Base-by-base conservation (phyloP, 2,888 invertebrate species). In the Phortica magna region DNA sequence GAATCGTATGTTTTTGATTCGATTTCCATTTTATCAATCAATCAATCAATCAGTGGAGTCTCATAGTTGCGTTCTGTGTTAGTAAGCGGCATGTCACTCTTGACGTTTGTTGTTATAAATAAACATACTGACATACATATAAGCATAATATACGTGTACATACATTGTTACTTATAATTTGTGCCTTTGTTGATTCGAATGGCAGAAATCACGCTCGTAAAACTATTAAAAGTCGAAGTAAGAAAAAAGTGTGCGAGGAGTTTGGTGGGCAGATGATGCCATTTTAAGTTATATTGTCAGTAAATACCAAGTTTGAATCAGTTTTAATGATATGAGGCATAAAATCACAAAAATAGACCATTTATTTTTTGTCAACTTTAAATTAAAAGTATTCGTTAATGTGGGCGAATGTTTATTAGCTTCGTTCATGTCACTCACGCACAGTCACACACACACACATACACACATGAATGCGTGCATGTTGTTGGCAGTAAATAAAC, bases 401-500 rank as follows among this genome's bases (percentile, higher is more conserved):
- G 55, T 14, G 31, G 31, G 31, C 31, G 31, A 31, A 31, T 31
- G 31, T 31, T 31, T 1, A 31, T 31, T 1, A 31, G 31, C 31
- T 31, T 31, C 31, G 31, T 31, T 31, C 55, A n/a, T 9, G 55
- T 55, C n/a, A 55, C 55, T 55, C 14, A n/a, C 55, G 7, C 55
- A 14, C 14, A 0, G 14, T 3, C 17, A 55, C 55, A 55, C 10
- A 7, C 17, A 55, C 17, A n/a, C 7, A 14, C 55, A 7, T 55
- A 55, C 17, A n/a, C 7, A 14, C 55, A 7, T 55, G 55, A 0
- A 1, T 22, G 22, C 19, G 22, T 42, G 43, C 31, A n/a, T 65
- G 41, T 7, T 39, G 65, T 19, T n/a, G 39, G 39, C 65, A 42
- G 41, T 65, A 65, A 65, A 65, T n/a, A 14, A 65, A 65, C 65